Base-by-base conservation (phyloP, 2,888 invertebrate species). In the Thecocarcelia acutangulata region DNA sequence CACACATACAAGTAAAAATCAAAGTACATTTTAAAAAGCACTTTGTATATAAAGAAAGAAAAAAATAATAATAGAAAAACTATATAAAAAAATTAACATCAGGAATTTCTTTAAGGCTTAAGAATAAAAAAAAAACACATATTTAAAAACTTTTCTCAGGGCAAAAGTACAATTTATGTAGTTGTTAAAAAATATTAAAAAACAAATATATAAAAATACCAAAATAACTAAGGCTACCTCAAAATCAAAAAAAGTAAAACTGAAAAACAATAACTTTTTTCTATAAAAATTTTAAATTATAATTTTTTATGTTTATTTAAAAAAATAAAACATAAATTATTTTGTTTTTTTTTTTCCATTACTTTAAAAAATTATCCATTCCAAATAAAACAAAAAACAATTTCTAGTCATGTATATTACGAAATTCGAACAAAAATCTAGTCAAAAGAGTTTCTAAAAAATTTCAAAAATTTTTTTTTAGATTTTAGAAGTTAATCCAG, bases 111-210 rank as follows among this genome's bases (percentile, higher is more conserved):
- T 66, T 70, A 81, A 70, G 63, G 72, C 42, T 72, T 85, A 79
- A 74, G 33, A 33, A 64, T 64, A 68, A 83, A 83, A 68, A 1
- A 52, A 77, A 81, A 70, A 79, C 40, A 59, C 64, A 85, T 84
- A 80, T 80, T 72, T 69, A 75, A 80, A 86, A 86, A 85, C 87
- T 87, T 89, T 88, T 89, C 90, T 90, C 90, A 90, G 90, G 90
- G 90, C 90, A 89, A 90, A 90, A 90, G 90, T 90, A 90, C 90
- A 90, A 90, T 88, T 88, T 88, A 70, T 82, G 82, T 82, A 78
- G 82, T 70, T 78, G 54, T 79, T 85, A 87, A 86, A 75, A 72
- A 64, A 63, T 70, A 69, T 56, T 61, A 42, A 37, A 74, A 61
- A 56, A 42, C 64, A 72, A 73, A 77, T 61, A 64, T 72, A 17